Evolutionary conservation across 2,113 vertebrate genomes (phyloP).

Genomic region (Chaenocephalus aceratus): DNA sequence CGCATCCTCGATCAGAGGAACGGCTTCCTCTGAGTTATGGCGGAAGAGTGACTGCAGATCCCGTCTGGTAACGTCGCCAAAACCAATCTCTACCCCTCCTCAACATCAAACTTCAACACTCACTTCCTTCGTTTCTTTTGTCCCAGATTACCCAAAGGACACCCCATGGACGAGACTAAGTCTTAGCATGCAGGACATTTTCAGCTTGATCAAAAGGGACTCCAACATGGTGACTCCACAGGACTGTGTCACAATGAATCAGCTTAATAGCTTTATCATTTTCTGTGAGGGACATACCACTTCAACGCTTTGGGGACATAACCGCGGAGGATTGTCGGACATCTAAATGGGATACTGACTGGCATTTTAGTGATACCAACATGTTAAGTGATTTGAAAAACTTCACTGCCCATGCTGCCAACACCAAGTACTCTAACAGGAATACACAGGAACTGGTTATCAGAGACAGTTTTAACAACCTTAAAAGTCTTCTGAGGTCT

Average conservation of each 20-base stretch:
- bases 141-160: neutral
- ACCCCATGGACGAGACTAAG: conserved; percentile 22
- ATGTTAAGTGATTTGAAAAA: neutral
- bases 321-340: conserved; percentile 3
- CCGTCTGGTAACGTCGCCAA: neutral
- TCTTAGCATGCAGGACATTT: conserved; percentile 18
- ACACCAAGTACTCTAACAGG: conserved; percentile 65
- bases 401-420: conserved; percentile 41
- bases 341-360: neutral
- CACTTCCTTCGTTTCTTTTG: conserved; percentile 1
- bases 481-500: conserved; percentile 22
- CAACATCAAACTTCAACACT: neutral
- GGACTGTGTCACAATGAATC: neutral
- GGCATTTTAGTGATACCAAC: neutral
- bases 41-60: conserved; percentile 12
- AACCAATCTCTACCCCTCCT: neutral
- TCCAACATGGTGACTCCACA: neutral
- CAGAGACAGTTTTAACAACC: neutral
- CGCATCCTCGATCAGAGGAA: conserved; percentile 23
- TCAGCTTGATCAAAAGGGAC: conserved; percentile 22
- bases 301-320: conserved; percentile 5
- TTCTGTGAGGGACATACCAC: conserved; percentile 17
- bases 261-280: conserved; percentile 7
- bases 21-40: neutral
- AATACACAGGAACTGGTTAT: conserved; percentile 32